These are phyloP conservation scores for Cyprinodon variegatus DNA, from an alignment of 2,113 vertebrate species.

Conservation along the genomic window DNA sequence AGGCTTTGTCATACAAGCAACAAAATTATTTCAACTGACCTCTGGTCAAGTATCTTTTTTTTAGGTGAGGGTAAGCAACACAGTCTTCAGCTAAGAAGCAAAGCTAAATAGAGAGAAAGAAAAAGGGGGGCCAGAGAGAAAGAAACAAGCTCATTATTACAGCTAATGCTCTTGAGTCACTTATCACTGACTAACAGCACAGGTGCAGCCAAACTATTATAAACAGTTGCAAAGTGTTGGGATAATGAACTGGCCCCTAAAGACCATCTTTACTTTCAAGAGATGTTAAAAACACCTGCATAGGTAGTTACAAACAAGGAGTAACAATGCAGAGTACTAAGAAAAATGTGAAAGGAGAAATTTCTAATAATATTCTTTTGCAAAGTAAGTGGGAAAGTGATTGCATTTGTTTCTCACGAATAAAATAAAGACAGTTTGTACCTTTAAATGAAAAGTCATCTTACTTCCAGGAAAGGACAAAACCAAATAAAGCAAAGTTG, in stretches of 20 bases:
- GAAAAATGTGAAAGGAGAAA: slow-evolving; percentile 37
- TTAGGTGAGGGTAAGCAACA: slow-evolving; percentile 25
- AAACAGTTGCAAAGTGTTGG: slow-evolving; percentile 55
- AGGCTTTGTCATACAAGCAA: slow-evolving; percentile 8
- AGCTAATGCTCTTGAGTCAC: slow-evolving; percentile 62
- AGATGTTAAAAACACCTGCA: slow-evolving; percentile 60
- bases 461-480: slow-evolving; percentile 12
- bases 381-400: slow-evolving; percentile 30
- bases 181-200: slow-evolving; percentile 72
- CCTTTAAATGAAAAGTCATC: slow-evolving; percentile 2
- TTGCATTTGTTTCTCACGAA: slow-evolving; percentile 47
- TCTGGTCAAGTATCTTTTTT: slow-evolving; percentile 11
- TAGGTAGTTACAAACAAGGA: slow-evolving; percentile 60
- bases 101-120: slow-evolving; percentile 1
- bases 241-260: slow-evolving; percentile 59
- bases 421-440: slow-evolving; percentile 42
- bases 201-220: slow-evolving; percentile 60
- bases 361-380: slow-evolving; percentile 68
- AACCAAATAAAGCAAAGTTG: slow-evolving; percentile 10
- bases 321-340: slow-evolving; percentile 50
- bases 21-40: slow-evolving; percentile 5
- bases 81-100: not conserved
- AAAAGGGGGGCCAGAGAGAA: slow-evolving; percentile 19
- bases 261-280: slow-evolving; percentile 54
- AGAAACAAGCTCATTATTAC: slow-evolving; percentile 62